A percentile compares a stretch with the other conserved stretches of the same genome.
Conservation (phyloP, 2,888 invertebrate species). For the Oligia strigilis region DNA sequence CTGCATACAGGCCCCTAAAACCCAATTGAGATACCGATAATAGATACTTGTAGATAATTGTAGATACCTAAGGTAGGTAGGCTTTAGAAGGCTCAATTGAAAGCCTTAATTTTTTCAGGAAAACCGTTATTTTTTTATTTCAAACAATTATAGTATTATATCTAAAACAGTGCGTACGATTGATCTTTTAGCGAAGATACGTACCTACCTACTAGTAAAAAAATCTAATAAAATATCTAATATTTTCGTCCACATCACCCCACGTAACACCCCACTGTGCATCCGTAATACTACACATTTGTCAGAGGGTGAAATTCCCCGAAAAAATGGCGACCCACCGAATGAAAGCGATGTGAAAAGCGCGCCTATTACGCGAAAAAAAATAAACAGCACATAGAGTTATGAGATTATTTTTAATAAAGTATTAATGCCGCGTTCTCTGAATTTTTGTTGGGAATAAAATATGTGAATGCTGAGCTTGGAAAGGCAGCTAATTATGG, state of each 20-base stretch:
- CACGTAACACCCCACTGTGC: constrained; percentile 50
- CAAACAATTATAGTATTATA: neutral
- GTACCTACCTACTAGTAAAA: neutral
- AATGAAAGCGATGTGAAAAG: constrained; percentile 66
- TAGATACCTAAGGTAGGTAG: too few relatives aligned
- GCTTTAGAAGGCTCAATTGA: neutral
- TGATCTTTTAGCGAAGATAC: neutral
- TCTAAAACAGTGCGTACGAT: neutral
- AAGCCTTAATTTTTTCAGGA: neutral
- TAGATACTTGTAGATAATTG: too few relatives aligned
- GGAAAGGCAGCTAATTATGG: constrained; percentile 25
- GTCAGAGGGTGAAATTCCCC: constrained; percentile 68
- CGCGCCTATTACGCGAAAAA: constrained; percentile 64
- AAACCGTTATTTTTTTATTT: neutral
- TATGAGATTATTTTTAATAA: constrained; percentile 58
- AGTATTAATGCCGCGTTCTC: constrained; percentile 23
- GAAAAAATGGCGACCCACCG: constrained; percentile 65
- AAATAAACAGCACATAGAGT: constrained; percentile 54
- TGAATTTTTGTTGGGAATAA: constrained; percentile 24
- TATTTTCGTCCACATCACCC: constrained; percentile 7
- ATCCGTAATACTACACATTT: constrained; percentile 71
- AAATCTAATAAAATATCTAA: neutral
- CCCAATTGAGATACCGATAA: too few relatives aligned
- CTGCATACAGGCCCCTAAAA: neutral
- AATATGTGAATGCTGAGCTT: constrained; percentile 34